Evolutionary conservation across 2,113 vertebrate genomes (phyloP).

Genomic region (Anguilla japonica): DNA sequence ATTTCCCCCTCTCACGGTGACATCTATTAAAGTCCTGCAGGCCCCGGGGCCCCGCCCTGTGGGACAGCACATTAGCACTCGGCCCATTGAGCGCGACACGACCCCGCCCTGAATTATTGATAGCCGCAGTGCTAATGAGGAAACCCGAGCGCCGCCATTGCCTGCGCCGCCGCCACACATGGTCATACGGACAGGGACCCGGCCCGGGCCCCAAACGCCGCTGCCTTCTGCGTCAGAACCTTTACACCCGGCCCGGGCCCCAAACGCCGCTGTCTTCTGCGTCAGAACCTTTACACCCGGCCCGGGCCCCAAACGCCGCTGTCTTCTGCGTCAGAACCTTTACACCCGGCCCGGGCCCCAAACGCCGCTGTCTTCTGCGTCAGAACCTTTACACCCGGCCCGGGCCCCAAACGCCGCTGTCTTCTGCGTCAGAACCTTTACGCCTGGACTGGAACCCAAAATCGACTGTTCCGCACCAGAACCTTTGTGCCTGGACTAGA

Average conservation of each 20-base stretch:
- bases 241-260: not conserved
- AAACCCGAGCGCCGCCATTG: constrained; percentile 61
- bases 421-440: not conserved
- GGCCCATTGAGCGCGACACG: constrained; percentile 80
- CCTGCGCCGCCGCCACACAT: constrained; percentile 53
- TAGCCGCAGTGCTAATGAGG: constrained; percentile 80
- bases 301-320: not conserved
- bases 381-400: not conserved
- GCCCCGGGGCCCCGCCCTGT: constrained; percentile 60
- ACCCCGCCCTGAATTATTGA: constrained; percentile 76
- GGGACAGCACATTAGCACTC: constrained; percentile 77
- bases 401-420: not conserved
- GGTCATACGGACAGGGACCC: not conserved
- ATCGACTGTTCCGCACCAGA: too few species aligned
- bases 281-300: not conserved
- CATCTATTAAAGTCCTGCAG: constrained; percentile 76
- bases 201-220: not conserved
- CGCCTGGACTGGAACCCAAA: not conserved
- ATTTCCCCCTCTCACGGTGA: constrained; percentile 81
- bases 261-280: not conserved
- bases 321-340: too few species aligned
- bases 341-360: not conserved
- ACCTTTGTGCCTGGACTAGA: not conserved
- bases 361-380: constrained; percentile 6
- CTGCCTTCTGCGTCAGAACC: constrained; percentile 3